Evolutionary conservation across 2,888 invertebrate species (phyloP), one percentile per base, ranked within the genome.

Genomic region (Pocota personata): DNA sequence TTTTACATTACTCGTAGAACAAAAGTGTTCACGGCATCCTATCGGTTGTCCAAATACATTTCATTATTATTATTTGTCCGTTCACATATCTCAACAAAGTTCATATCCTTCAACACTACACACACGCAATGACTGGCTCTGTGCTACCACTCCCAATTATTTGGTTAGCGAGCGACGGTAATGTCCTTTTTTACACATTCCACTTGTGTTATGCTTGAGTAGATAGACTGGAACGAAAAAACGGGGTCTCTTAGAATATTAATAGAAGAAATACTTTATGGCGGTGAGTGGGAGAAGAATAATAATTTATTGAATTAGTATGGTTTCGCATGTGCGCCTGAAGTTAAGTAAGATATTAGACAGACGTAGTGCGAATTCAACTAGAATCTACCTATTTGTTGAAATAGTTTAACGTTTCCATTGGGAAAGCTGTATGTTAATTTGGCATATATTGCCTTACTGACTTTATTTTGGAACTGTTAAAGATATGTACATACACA

Each of bases 21-120:
- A 52, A 27, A 16, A 27, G 43, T 30, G 60, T 52, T 73, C 62
- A 52, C 62, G 37, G 40, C 71, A 71, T 71, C 30, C 50, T 37
- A 62, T 73, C 62, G 73, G 62, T 60, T 69, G 58, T 60, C 58
- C 32, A 69, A 69, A 60, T 60, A 58, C 58, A 69, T 67, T 60
- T 66, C 76, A 66, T 58, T 76, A 76, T 69, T 43, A 69, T 40
- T 77, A 58, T 50, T 60, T n/a, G n/a, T n/a, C 40, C 50, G 30
- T 21, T 58, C 76, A 43, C 67, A 77, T 27, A 58, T 57, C 46
- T 40, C 58, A 60, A 50, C 12, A 48, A 50, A 60, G 14, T 62
- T 24, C 73, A 43, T 69, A 77, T 69, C 58, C 77, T 77, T 69
- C 60, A 40, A 32, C 60, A 37, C 37, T 32, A 32, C 67, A 50